Base-by-base conservation (phyloP, 2,888 invertebrate species). In the Nasonia oneida region DNA sequence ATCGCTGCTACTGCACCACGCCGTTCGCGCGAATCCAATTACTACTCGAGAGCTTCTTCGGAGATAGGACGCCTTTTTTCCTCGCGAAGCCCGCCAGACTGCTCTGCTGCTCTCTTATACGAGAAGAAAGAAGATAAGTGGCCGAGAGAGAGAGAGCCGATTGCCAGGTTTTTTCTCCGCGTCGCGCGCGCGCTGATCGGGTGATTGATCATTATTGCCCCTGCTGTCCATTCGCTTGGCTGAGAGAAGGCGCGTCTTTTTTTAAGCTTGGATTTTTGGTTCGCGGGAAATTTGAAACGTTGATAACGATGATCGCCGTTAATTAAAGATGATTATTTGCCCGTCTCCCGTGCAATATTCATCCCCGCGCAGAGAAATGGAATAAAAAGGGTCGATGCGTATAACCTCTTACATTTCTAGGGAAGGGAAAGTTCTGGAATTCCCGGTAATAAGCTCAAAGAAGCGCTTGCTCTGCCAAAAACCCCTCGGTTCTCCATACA, bases 391-490 rank as follows among this genome's bases (percentile, higher is more conserved):
- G 50, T 15, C 10, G 10, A 47, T 0, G 14, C 14, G 18, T 18
- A 4, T 15, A n/a, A 4, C 57, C 57, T n/a, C 8, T n/a, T 61
- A 2, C 2, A 18, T 8, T 61, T 61, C 23, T 57, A 14, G 76
- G 61, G 23, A 64, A 61, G 10, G 14, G 53, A 75, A 18, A 39
- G 71, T 53, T 53, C 23, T 15, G 50, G 12, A 33, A 64, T 74
- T 50, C 61, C 42, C 74, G 73, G 50, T 70, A 70, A 83, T 70
- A 83, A 83, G 76, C 39, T 77, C 76, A 77, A 61, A 71, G 77
- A 50, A 76, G 29, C 33, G 15, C 37, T 12, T 6, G 1, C 14
- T n/a, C 37, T 47, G 50, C 74, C 61, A 50, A 81, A 64, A 15
- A 29, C 50, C n/a, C 42, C 42, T 61, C 42, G 29, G 29, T 61